Conservation (phyloP, 2,888 invertebrate genomes). For the Agrotis exclamationis region DNA sequence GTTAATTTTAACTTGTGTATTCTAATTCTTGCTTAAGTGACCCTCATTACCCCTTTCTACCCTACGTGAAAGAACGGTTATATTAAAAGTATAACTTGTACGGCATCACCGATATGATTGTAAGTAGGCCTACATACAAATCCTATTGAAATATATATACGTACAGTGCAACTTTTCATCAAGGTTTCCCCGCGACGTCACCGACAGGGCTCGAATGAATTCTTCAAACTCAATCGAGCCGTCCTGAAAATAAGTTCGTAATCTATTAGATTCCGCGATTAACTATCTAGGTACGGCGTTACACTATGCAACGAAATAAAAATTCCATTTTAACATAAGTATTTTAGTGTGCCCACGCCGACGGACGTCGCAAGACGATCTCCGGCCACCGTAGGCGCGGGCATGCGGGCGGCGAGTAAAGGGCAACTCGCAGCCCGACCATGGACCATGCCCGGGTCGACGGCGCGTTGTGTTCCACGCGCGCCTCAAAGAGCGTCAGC, state of each 20-base stretch:
- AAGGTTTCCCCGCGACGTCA: constrained; percentile 99
- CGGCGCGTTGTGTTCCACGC: too few species aligned
- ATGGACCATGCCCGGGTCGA: too few species aligned
- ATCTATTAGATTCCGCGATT: constrained; percentile 19
- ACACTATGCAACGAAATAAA: background rate
- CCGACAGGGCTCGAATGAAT: constrained; percentile 99
- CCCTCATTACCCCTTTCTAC: too few species aligned
- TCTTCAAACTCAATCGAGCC: constrained; percentile 99
- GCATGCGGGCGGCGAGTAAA: too few species aligned
- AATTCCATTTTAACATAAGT: background rate
- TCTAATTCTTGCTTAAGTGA: too few species aligned
- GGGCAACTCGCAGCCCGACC: too few species aligned
- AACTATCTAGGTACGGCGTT: background rate
- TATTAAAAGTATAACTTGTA: background rate
- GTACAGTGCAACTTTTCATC: constrained; percentile 99
- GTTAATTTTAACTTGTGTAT: too few species aligned
- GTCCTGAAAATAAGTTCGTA: constrained; percentile 92
- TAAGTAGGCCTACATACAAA: background rate
- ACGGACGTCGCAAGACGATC: too few species aligned
- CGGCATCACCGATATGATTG: too few species aligned
- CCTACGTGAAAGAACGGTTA: background rate
- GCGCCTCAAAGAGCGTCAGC: too few species aligned
- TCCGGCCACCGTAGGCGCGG: too few species aligned
- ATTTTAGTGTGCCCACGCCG: too few species aligned
- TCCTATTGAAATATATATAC: constrained; percentile 84